Percentiles rank a stretch among this genome's conserved stretches.
phyloP scores from a whole-genome alignment of 2,113 vertebrate genomes.

The Pomatostomus ruficeps region DNA sequence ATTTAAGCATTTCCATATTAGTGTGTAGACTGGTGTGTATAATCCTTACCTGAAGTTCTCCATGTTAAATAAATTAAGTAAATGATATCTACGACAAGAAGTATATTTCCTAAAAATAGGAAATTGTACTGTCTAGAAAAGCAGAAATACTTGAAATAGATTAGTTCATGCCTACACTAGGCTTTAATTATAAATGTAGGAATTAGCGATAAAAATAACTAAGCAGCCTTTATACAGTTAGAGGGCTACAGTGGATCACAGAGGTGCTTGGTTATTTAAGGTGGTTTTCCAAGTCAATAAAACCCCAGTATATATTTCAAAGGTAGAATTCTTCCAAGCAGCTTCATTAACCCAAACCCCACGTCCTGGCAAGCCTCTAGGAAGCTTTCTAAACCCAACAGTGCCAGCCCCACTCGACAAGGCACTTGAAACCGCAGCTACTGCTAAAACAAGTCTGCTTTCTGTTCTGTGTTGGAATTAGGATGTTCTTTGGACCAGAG shows the following conservation, averaged over 20 bases:
- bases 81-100: not conserved
- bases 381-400: not conserved
- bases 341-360: not conserved
- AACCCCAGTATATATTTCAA: not conserved
- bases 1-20: not conserved
- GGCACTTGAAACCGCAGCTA: not conserved
- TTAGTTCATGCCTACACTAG: not conserved
- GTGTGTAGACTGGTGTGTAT: not conserved
- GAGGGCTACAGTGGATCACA: not conserved
- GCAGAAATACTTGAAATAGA: not conserved
- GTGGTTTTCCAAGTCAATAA: not conserved
- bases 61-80: not conserved
- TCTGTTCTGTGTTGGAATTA: not conserved
- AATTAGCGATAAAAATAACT: not conserved
- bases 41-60: not conserved
- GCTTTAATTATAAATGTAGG: not conserved
- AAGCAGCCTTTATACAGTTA: not conserved
- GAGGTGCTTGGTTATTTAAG: not conserved
- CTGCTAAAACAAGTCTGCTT: not conserved
- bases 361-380: not conserved
- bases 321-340: not conserved
- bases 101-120: not conserved
- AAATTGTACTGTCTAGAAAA: not conserved
- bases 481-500: not conserved
- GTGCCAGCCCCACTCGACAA: fast-evolving